These are phyloP conservation scores for Arion vulgaris DNA, from an alignment of 1,140 invertebrate genomes.

Conservation along the genomic window DNA sequence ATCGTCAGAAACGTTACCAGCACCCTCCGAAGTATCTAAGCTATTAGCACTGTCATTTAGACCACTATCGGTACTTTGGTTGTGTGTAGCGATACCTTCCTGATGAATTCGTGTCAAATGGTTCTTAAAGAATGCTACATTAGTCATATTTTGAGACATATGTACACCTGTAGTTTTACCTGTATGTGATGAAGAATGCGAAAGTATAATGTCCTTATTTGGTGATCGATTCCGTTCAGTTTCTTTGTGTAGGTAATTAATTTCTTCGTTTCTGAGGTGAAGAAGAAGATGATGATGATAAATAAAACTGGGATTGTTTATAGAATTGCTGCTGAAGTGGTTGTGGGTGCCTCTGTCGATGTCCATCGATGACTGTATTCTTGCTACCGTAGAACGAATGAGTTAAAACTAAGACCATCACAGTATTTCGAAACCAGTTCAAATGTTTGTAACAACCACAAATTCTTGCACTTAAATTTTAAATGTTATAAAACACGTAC, in stretches of 20 bases:
- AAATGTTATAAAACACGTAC: too few species aligned
- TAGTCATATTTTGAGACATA: neutral
- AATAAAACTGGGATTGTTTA: neutral
- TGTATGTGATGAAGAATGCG: neutral
- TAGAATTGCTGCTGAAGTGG: neutral
- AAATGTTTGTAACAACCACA: too few species aligned
- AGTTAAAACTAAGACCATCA: too few species aligned
- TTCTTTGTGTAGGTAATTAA: neutral
- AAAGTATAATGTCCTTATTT: neutral
- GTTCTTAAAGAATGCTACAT: neutral
- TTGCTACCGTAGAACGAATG: neutral
- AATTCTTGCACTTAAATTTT: too few species aligned
- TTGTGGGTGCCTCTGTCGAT: neutral
- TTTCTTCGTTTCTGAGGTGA: neutral
- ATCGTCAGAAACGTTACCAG: slow-evolving; percentile 17
- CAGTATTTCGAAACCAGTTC: neutral
- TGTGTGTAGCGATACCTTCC: neutral
- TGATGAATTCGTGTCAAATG: neutral
- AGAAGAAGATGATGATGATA: neutral
- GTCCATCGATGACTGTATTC: neutral
- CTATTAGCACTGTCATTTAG: slow-evolving; percentile 31
- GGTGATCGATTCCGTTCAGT: neutral
- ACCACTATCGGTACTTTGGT: slow-evolving; percentile 25
- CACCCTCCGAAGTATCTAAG: slow-evolving; percentile 25
- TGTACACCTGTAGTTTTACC: neutral